Percentiles rank a stretch among this genome's conserved stretches.
phyloP scores from a whole-genome alignment of 2,797 vertebrate genomes.

The Phrynocephalus vlangalii region DNA sequence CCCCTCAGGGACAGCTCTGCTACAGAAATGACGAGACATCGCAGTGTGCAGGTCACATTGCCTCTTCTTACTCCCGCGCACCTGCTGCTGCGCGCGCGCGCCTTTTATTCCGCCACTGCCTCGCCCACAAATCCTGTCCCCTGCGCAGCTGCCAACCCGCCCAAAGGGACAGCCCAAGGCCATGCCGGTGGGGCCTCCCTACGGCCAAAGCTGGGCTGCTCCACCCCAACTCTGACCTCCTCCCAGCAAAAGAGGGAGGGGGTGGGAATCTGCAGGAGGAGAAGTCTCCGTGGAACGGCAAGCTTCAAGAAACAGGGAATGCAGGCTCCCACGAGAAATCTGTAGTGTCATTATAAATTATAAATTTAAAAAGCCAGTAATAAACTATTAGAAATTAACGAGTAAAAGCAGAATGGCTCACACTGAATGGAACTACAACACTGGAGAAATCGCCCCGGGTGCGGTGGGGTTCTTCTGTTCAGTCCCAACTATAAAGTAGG shows the following conservation, averaged over 20 bases:
- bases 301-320: constrained; percentile 72
- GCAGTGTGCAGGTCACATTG: constrained; percentile 60
- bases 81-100: constrained; percentile 1
- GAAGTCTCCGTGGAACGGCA: constrained; percentile 48
- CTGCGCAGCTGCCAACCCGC: constrained; percentile 6
- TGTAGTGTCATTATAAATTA: constrained; percentile 81
- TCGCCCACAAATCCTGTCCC: neutral
- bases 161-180: neutral
- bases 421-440: constrained; percentile 72
- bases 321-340: constrained; percentile 72
- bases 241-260: constrained; percentile 39
- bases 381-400: constrained; percentile 80
- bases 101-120: neutral
- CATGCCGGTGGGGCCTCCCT: neutral
- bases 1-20: constrained; percentile 46
- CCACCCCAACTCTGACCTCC: constrained; percentile 52
- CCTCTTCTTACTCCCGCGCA: constrained; percentile 30
- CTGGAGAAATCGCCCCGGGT: constrained; percentile 35
- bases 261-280: no score
- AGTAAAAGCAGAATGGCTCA: constrained; percentile 79
- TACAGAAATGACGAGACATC: constrained; percentile 28
- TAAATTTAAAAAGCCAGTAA: constrained; percentile 73
- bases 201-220: neutral
- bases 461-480: constrained; percentile 64
- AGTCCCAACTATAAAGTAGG: constrained; percentile 58